These are phyloP conservation scores for Phaetusa simplex DNA, from an alignment of 2,113 vertebrate species.

Conservation along the genomic window DNA sequence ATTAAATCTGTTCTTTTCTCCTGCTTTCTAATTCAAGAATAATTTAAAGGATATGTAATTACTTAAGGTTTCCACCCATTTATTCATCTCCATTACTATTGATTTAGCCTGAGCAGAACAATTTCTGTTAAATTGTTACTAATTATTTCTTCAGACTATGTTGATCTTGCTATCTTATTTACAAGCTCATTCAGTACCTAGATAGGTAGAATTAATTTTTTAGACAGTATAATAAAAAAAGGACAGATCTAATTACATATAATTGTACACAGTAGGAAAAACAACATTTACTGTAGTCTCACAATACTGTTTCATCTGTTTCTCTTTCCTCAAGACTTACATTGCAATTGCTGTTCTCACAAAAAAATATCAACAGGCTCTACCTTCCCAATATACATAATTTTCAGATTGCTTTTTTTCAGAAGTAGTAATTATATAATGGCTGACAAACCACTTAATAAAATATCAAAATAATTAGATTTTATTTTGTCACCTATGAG, in stretches of 20 bases:
- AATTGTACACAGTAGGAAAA: slow-evolving; percentile 54
- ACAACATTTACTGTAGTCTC: slow-evolving; percentile 26
- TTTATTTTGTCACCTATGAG: slow-evolving; percentile 43
- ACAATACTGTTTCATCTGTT: slow-evolving; percentile 29
- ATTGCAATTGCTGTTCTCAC: background rate
- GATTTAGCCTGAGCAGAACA: slow-evolving; percentile 38
- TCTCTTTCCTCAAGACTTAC: slow-evolving; percentile 17
- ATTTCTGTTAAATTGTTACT: slow-evolving; percentile 55
- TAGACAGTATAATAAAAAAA: slow-evolving; percentile 53
- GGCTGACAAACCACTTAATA: slow-evolving; percentile 29
- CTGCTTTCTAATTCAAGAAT: slow-evolving; percentile 45
- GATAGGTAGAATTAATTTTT: slow-evolving; percentile 57
- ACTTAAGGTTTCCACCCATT: slow-evolving; percentile 31
- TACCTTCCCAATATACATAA: slow-evolving; percentile 16
- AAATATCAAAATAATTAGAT: slow-evolving; percentile 64
- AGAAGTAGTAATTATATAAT: slow-evolving; percentile 29
- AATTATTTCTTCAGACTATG: slow-evolving; percentile 54
- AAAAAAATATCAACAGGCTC: slow-evolving; percentile 41
- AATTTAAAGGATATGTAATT: slow-evolving; percentile 62
- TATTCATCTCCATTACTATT: slow-evolving; percentile 47
- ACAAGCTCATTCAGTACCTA: slow-evolving; percentile 29
- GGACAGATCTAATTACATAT: slow-evolving; percentile 54
- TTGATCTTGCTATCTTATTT: slow-evolving; percentile 32
- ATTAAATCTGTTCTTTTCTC: slow-evolving; percentile 35
- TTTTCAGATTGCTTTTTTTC: slow-evolving; percentile 1